Evolutionary conservation across 2,888 invertebrate species (phyloP).

Genomic region (Schrankia costaestrigalis): DNA sequence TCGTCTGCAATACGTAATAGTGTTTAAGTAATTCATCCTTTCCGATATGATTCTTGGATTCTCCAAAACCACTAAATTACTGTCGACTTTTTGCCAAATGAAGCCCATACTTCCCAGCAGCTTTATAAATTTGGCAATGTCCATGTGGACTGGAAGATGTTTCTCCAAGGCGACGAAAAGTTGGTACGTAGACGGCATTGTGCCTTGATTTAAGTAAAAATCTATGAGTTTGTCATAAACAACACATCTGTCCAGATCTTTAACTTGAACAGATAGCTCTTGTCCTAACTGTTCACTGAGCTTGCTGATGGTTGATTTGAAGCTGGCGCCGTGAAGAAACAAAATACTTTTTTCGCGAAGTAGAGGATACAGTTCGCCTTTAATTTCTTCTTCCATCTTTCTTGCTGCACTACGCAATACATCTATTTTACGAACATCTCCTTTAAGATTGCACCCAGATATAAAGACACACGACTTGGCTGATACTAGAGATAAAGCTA

Average conservation of each 20-base stretch:
- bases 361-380: too few relatives aligned
- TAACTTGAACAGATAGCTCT: too few relatives aligned
- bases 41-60: slow-evolving; percentile 40
- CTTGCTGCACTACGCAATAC: too few relatives aligned
- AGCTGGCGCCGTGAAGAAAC: too few relatives aligned
- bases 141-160: slow-evolving; percentile 31
- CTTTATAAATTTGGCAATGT: slow-evolving; percentile 38
- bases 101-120: slow-evolving; percentile 39
- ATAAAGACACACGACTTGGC: too few relatives aligned
- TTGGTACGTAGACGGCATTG: slow-evolving; percentile 33
- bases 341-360: too few relatives aligned
- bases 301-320: too few relatives aligned
- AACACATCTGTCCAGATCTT: slow-evolving; percentile 25
- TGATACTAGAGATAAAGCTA: too few relatives aligned
- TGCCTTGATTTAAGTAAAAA: slow-evolving; percentile 21
- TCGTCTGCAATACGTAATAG: slow-evolving; percentile 20
- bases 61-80: slow-evolving; percentile 39
- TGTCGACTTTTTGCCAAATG: slow-evolving; percentile 33
- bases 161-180: slow-evolving; percentile 25
- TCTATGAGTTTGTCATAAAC: slow-evolving; percentile 27
- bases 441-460: too few relatives aligned
- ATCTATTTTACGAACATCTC: too few relatives aligned
- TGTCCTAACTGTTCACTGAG: too few relatives aligned
- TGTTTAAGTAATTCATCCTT: slow-evolving; percentile 40
- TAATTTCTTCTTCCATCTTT: too few relatives aligned